Conservation (phyloP, 2,888 invertebrate species). For the Coecobrya sp. region DNA sequence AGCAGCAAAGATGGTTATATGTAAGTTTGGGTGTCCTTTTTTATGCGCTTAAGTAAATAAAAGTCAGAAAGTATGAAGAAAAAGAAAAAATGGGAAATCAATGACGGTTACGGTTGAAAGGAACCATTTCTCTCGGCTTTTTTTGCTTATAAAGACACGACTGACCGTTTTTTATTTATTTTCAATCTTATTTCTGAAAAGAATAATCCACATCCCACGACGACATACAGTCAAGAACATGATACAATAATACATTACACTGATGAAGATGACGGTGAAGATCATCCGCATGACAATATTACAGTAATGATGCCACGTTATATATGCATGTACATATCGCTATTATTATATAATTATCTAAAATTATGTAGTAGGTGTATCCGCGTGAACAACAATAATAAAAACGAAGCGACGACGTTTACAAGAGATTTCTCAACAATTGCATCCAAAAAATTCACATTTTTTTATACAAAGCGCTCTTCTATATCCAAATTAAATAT, state of each 20-base stretch:
- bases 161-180: slow-evolving; percentile 75
- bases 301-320: slow-evolving; percentile 53
- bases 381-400: slow-evolving; percentile 66
- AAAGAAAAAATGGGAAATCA: neutral
- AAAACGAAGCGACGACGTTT: slow-evolving; percentile 62
- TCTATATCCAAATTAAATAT: slow-evolving; percentile 29
- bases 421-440: slow-evolving; percentile 50
- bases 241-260: slow-evolving; percentile 77
- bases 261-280: slow-evolving; percentile 48
- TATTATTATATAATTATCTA: slow-evolving; percentile 45
- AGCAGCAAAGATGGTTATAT: neutral
- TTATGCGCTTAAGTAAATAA: neutral
- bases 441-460: slow-evolving; percentile 67
- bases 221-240: slow-evolving; percentile 79
- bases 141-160: slow-evolving; percentile 75
- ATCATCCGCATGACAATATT: slow-evolving; percentile 28
- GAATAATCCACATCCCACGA: slow-evolving; percentile 79
- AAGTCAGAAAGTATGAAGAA: neutral
- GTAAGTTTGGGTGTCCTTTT: neutral
- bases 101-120: too few species aligned
- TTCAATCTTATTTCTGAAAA: slow-evolving; percentile 68
- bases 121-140: neutral
- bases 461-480: slow-evolving; percentile 71
- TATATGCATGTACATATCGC: neutral
- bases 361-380: slow-evolving; percentile 8